Percentiles rank a stretch among this genome's conserved stretches.
Conservation (phyloP, 2,113 vertebrate genomes). For the western clawed frog (Xenopus tropicalis) region DNA sequence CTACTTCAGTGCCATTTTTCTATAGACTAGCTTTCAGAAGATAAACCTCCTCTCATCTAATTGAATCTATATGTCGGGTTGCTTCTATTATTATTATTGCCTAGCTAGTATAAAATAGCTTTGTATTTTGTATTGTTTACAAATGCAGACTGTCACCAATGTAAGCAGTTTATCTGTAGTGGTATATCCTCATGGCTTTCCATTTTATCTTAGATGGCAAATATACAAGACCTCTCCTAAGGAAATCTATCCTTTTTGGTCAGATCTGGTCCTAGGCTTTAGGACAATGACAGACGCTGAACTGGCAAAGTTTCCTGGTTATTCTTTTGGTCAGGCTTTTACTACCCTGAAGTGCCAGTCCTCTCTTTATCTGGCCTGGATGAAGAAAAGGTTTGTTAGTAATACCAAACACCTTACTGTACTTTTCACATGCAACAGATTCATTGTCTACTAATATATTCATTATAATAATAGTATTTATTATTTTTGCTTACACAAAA, state of each 20-base stretch:
- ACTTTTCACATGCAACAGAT: too few species aligned
- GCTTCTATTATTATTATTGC: too few species aligned
- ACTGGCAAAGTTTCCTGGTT: slow-evolving; percentile 74
- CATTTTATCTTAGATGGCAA: slow-evolving; percentile 70
- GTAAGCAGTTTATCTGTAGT: background rate
- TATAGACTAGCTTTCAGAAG: too few species aligned
- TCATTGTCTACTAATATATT: too few species aligned
- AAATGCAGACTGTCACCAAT: background rate
- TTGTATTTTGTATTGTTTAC: too few species aligned
- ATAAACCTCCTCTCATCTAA: too few species aligned
- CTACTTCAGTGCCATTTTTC: too few species aligned
- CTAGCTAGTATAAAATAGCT: too few species aligned
- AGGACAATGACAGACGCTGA: slow-evolving; percentile 74
- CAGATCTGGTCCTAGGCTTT: slow-evolving; percentile 80
- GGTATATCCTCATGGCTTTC: background rate
- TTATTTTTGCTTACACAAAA: too few species aligned
- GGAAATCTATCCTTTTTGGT: slow-evolving; percentile 78
- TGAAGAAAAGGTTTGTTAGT: slow-evolving; percentile 79
- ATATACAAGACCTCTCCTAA: slow-evolving; percentile 73
- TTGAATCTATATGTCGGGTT: too few species aligned
- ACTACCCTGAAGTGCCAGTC: slow-evolving; percentile 87
- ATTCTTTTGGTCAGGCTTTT: slow-evolving; percentile 80
- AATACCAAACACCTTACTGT: too few species aligned
- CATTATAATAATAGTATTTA: too few species aligned
- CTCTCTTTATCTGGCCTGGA: slow-evolving; percentile 79